phyloP scores from a whole-genome alignment of 2,888 invertebrate genomes.

The Abscondita cerata region DNA sequence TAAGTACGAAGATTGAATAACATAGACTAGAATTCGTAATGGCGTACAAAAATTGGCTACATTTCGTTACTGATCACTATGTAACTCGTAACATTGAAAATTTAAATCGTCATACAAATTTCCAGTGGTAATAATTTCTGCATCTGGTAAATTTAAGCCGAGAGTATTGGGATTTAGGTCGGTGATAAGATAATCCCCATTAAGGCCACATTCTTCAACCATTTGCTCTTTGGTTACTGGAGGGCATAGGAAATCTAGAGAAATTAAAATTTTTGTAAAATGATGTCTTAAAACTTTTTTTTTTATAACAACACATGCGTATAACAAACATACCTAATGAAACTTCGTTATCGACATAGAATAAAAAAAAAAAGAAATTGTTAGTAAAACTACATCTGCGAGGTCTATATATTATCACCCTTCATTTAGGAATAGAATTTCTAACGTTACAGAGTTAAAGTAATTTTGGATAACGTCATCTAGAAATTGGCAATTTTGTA shows the following conservation, averaged over 20 bases:
- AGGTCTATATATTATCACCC: too few species aligned
- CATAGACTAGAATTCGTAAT: conserved; percentile 2
- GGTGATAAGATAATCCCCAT: conserved; percentile 64
- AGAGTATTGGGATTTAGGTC: conserved; percentile 62
- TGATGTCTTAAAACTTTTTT: background rate
- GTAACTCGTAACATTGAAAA: conserved; percentile 63
- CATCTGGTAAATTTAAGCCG: conserved; percentile 61
- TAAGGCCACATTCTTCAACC: conserved; percentile 78
- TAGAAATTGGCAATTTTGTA: too few species aligned
- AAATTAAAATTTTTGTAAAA: conserved; percentile 12
- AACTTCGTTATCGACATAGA: conserved; percentile 45
- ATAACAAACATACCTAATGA: conserved; percentile 41
- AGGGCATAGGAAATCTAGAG: conserved; percentile 65
- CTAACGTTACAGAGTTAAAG: too few species aligned
- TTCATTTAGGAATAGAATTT: too few species aligned
- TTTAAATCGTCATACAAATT: conserved; percentile 62
- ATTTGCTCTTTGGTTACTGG: conserved; percentile 79
- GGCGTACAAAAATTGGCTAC: conserved; percentile 11
- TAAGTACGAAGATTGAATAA: too few species aligned
- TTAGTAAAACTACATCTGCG: conserved; percentile 23
- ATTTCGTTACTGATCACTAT: conserved; percentile 43
- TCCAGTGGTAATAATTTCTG: conserved; percentile 61
- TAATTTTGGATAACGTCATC: too few species aligned
- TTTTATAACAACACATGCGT: background rate
- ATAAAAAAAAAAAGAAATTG: conserved; percentile 31